Evolutionary conservation across 2,797 vertebrate genomes (phyloP).

Genomic region (Discoglossus pictus): DNA sequence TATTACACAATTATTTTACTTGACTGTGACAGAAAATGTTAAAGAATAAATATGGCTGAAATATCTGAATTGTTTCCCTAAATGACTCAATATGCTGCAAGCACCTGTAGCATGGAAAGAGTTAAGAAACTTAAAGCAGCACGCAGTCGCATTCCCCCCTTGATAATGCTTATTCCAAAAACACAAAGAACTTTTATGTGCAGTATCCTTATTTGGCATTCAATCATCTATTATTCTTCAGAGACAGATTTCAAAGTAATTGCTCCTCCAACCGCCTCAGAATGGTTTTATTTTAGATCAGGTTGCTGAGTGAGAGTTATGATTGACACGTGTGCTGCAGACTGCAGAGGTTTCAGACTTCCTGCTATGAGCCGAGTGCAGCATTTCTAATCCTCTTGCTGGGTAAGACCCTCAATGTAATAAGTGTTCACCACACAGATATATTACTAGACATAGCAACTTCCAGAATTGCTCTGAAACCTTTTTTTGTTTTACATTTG

Average conservation of each 20-base stretch:
- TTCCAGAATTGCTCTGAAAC: too few species aligned
- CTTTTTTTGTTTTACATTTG: too few species aligned
- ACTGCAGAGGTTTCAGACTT: constrained; percentile 7
- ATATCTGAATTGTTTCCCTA: too few species aligned
- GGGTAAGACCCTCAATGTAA: too few species aligned
- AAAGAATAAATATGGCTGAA: too few species aligned
- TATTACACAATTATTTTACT: too few species aligned
- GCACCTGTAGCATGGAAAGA: constrained; percentile 6
- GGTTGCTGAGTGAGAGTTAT: constrained; percentile 49
- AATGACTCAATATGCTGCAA: too few species aligned
- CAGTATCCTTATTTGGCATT: constrained; percentile 61
- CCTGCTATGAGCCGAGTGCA: too few species aligned
- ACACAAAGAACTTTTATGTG: constrained; percentile 46
- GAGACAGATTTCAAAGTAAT: constrained; percentile 60
- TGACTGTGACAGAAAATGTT: too few species aligned
- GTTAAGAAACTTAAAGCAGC: constrained; percentile 22
- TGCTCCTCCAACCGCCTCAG: constrained; percentile 48
- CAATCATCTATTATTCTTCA: constrained; percentile 60
- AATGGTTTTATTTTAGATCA: constrained; percentile 58
- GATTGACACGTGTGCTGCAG: constrained; percentile 51
- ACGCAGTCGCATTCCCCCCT: constrained; percentile 3
- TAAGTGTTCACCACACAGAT: too few species aligned
- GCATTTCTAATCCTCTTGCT: too few species aligned
- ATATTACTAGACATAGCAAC: too few species aligned
- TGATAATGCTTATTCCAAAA: constrained; percentile 30